Evolutionary conservation across 2,113 vertebrate species (phyloP).

Genomic region (Herpetotheres cachinnans): DNA sequence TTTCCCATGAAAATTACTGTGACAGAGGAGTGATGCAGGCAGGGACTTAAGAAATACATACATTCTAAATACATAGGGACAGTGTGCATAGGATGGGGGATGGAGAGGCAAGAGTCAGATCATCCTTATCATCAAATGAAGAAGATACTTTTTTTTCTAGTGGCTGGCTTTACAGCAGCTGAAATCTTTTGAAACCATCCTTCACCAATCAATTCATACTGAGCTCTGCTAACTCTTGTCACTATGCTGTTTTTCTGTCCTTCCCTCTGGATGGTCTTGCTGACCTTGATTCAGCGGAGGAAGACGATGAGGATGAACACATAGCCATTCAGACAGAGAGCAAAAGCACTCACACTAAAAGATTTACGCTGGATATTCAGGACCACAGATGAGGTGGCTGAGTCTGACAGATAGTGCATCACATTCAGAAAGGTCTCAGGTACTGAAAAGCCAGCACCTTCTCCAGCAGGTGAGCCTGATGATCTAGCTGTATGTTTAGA

Average conservation of each 20-base stretch:
- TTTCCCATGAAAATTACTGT: slow-evolving; percentile 41
- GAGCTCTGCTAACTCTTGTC: not conserved
- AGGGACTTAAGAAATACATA: not conserved
- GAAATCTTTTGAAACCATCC: not conserved
- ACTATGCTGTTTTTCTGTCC: not conserved
- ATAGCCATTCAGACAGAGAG: not conserved
- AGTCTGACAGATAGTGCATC: not conserved
- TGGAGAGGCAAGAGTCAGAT: not conserved
- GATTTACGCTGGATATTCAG: not conserved
- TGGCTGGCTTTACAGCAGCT: not conserved
- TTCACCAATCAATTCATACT: not conserved
- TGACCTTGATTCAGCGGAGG: not conserved
- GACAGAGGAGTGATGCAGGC: not conserved
- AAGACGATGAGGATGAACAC: not conserved
- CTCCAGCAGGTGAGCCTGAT: not conserved
- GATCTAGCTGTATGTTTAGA: not conserved
- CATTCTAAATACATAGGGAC: not conserved
- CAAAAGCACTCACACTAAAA: not conserved
- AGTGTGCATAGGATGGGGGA: not conserved
- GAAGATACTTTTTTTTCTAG: not conserved
- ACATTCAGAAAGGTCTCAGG: not conserved
- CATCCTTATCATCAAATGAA: not conserved
- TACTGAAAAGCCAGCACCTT: not conserved
- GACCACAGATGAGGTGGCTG: not conserved
- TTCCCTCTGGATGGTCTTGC: not conserved